phyloP scores from a whole-genome alignment of 2,113 vertebrate genomes.

The Rhinopomastus cyanomelas region DNA sequence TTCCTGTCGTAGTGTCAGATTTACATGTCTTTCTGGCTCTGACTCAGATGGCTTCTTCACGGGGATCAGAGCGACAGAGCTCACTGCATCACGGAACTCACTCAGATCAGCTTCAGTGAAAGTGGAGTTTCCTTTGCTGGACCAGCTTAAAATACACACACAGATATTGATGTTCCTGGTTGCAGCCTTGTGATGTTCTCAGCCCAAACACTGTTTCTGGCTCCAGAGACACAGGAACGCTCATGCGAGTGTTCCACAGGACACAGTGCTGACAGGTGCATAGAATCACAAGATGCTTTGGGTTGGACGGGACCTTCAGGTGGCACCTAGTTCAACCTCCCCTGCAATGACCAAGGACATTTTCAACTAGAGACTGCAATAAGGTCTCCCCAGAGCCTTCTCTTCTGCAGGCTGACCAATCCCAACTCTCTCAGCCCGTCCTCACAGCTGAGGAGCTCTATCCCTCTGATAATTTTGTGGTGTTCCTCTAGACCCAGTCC shows the following conservation, averaged over 20 bases:
- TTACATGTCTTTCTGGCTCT: constrained; percentile 53
- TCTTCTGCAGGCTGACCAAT: background rate
- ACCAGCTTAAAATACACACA: constrained; percentile 34
- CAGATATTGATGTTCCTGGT: constrained; percentile 10
- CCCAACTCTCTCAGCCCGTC: background rate
- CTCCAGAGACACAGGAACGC: background rate
- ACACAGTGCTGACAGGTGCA: background rate
- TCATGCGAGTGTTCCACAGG: background rate
- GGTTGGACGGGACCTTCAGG: background rate
- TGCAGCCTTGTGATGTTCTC: constrained; percentile 8
- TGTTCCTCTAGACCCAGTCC: background rate
- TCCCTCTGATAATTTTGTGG: background rate
- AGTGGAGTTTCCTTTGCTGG: constrained; percentile 46
- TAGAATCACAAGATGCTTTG: background rate
- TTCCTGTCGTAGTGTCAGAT: constrained; percentile 42
- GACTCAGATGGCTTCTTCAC: constrained; percentile 43
- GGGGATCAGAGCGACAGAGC: constrained; percentile 57
- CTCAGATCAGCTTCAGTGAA: constrained; percentile 50
- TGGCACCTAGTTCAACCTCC: background rate
- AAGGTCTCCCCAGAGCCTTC: background rate
- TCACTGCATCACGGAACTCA: constrained; percentile 48
- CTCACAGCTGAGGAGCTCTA: background rate
- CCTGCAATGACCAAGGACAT: background rate
- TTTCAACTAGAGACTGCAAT: background rate
- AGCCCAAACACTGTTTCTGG: background rate